Conservation (phyloP, 30 jellyfish, hydroid and myxozoan genomes). For the Cassiopea andromeda region DNA sequence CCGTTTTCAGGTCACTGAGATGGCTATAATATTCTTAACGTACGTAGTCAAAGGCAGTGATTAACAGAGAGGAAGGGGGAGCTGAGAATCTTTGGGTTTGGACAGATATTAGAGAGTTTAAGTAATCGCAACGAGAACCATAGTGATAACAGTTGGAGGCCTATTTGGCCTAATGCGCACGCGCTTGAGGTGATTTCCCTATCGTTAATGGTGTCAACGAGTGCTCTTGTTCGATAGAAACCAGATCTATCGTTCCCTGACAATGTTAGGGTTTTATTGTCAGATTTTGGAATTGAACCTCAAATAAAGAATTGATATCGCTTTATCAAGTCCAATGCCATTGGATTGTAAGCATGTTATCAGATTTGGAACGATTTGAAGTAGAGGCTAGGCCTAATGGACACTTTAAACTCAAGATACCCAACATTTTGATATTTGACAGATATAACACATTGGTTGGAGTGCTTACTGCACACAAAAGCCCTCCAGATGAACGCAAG, state of each 20-base stretch:
- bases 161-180: not conserved
- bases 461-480: too few species aligned
- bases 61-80: too few species aligned
- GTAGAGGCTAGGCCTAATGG: not conserved
- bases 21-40: too few species aligned
- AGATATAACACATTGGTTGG: not conserved
- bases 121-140: slow-evolving; percentile 30
- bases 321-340: not conserved
- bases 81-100: too few species aligned
- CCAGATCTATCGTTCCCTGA: slow-evolving; percentile 29
- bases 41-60: too few species aligned
- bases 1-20: too few species aligned
- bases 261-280: not conserved
- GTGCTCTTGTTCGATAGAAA: slow-evolving; percentile 8
- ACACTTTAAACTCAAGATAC: not conserved
- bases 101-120: slow-evolving; percentile 18
- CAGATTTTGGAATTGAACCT: not conserved
- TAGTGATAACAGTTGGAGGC: slow-evolving; percentile 34
- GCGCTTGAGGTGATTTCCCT: slow-evolving; percentile 39
- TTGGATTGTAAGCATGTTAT: not conserved
- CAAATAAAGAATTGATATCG: not conserved
- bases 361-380: not conserved
- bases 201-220: slow-evolving; percentile 13
- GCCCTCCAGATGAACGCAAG: too few species aligned
- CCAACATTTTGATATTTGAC: not conserved